phyloP scores from a whole-genome alignment of 2,888 invertebrate genomes.

The Psylliodes chrysocephalus region DNA sequence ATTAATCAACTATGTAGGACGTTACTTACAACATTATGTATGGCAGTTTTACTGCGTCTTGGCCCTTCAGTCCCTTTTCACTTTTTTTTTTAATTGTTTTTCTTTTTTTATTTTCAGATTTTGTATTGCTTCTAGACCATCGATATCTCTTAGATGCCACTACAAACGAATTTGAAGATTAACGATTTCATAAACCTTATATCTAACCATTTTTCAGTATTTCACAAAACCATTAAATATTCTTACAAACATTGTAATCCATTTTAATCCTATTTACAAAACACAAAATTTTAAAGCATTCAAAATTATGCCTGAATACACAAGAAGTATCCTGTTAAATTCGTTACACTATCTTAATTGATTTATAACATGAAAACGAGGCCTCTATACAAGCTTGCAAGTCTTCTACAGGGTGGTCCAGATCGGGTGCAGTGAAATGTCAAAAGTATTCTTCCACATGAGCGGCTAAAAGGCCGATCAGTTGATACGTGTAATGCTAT shows the following conservation, averaged over 20 bases:
- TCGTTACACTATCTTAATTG: conserved; percentile 4
- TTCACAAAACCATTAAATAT: no score
- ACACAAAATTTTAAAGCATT: not conserved
- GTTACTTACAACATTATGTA: no score
- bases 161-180: no score
- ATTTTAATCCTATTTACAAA: conserved; percentile 2
- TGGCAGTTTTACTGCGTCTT: no score
- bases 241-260: not conserved
- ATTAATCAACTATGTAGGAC: no score
- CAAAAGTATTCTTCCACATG: conserved; percentile 47
- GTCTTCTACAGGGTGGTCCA: conserved; percentile 49
- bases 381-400: conserved; percentile 10
- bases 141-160: no score
- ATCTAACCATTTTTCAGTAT: no score
- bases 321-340: not conserved
- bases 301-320: not conserved
- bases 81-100: no score
- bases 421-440: conserved; percentile 50
- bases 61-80: no score
- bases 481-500: conserved; percentile 49
- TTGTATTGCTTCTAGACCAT: no score
- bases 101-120: no score
- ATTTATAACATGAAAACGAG: conserved; percentile 1
- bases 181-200: no score
- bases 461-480: conserved; percentile 29